A percentile compares a stretch with the other conserved stretches of the same genome.
Conservation (phyloP, 2,888 invertebrate genomes). For the Tetragonula carbonaria region DNA sequence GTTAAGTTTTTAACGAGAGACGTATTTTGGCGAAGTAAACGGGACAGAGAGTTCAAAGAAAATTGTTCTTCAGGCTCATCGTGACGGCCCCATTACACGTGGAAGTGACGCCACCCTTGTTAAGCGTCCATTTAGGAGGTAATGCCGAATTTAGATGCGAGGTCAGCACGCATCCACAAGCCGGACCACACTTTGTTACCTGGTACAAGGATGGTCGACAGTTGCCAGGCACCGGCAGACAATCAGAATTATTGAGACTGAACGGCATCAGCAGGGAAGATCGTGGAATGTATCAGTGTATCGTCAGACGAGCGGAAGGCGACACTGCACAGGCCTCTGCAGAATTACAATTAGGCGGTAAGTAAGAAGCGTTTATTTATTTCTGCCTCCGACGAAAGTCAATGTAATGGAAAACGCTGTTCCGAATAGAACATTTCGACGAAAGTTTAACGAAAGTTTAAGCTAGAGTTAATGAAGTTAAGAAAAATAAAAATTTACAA, state of each 20-base stretch:
- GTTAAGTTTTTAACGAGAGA: not conserved
- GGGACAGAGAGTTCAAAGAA: not conserved
- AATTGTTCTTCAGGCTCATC: constrained; percentile 83
- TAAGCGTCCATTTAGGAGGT: constrained; percentile 90
- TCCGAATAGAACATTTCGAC: too few species aligned
- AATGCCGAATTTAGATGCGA: constrained; percentile 88
- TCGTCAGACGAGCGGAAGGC: constrained; percentile 89
- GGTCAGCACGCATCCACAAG: constrained; percentile 82
- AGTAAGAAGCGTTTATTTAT: constrained; percentile 81
- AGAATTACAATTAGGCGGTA: constrained; percentile 90
- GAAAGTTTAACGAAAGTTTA: too few species aligned
- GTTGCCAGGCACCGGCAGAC: constrained; percentile 88
- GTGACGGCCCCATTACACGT: constrained; percentile 89
- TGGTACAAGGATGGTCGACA: constrained; percentile 90
- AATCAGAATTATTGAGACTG: constrained; percentile 87
- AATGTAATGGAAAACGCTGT: not conserved
- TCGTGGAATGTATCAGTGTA: constrained; percentile 91
- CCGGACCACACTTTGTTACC: constrained; percentile 86
- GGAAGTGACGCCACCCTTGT: constrained; percentile 87
- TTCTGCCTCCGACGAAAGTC: not conserved
- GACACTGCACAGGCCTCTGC: constrained; percentile 91
- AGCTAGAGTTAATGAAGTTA: too few species aligned
- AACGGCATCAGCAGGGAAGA: constrained; percentile 89
- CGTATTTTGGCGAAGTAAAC: not conserved
- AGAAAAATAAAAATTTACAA: too few species aligned